Evolutionary conservation across 2,888 invertebrate species (phyloP).

Genomic region (Calliphora vomitoria): DNA sequence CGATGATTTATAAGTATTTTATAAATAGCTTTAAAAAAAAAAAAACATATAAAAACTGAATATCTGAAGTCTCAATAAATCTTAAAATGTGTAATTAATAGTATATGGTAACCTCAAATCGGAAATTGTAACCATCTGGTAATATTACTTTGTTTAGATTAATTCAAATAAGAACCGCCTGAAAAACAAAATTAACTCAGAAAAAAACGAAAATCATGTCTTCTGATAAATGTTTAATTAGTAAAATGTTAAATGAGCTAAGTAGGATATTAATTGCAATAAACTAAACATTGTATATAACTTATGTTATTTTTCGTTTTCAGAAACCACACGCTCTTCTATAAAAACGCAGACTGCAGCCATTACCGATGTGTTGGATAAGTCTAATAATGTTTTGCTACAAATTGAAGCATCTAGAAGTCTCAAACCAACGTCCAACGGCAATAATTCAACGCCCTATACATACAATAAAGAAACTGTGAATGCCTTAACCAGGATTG

Average conservation of each 20-base stretch:
- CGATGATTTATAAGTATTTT: no score
- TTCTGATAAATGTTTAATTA: slow-evolving; percentile 71
- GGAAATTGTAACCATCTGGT: neutral
- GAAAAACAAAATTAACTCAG: neutral
- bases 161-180: neutral
- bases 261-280: slow-evolving; percentile 75
- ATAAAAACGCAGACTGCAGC: slow-evolving; percentile 76
- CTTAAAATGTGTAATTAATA: neutral
- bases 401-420: slow-evolving; percentile 79
- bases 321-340: slow-evolving; percentile 75
- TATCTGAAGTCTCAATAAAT: no score
- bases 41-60: no score
- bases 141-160: neutral
- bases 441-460: slow-evolving; percentile 60
- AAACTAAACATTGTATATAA: neutral
- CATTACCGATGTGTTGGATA: slow-evolving; percentile 80
- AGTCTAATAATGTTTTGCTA: slow-evolving; percentile 80
- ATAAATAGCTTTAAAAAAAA: no score
- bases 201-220: slow-evolving; percentile 51
- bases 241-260: slow-evolving; percentile 77
- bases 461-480: slow-evolving; percentile 77
- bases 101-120: neutral
- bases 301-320: neutral
- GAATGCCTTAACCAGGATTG: slow-evolving; percentile 76
- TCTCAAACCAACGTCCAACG: slow-evolving; percentile 41